Conservation (phyloP, 2,888 invertebrate species). For the Aleiodes testaceus region DNA sequence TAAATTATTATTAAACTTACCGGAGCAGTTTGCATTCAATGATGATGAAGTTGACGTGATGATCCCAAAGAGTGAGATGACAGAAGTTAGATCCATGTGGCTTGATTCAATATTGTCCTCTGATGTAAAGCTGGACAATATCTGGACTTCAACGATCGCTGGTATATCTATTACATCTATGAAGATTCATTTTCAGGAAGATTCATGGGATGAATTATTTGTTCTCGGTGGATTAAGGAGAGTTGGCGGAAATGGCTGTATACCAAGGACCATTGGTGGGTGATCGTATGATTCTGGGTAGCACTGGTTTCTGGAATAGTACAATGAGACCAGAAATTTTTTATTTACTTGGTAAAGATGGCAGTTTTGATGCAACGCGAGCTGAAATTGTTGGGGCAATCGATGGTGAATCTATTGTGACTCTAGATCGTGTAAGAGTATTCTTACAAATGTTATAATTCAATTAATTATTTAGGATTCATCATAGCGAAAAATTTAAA, state of each 20-base stretch:
- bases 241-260: slow-evolving; percentile 80
- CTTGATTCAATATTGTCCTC: slow-evolving; percentile 54
- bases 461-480: slow-evolving; percentile 71
- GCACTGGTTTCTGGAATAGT: slow-evolving; percentile 80
- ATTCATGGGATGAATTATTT: slow-evolving; percentile 26
- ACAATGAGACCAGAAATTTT: slow-evolving; percentile 76
- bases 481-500: slow-evolving; percentile 75
- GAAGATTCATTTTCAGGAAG: neutral
- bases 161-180: slow-evolving; percentile 70
- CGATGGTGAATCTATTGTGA: slow-evolving; percentile 75
- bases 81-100: slow-evolving; percentile 58
- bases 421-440: neutral
- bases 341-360: slow-evolving; percentile 75
- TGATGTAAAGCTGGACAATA: slow-evolving; percentile 74
- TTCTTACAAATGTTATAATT: neutral
- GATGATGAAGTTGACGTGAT: slow-evolving; percentile 59
- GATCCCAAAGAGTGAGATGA: slow-evolving; percentile 56
- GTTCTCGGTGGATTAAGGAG: slow-evolving; percentile 73
- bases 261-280: slow-evolving; percentile 78
- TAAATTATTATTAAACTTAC: slow-evolving; percentile 47
- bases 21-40: slow-evolving; percentile 46
- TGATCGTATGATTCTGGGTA: slow-evolving; percentile 74
- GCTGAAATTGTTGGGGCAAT: slow-evolving; percentile 81
- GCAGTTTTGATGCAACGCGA: slow-evolving; percentile 80
- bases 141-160: slow-evolving; percentile 78